phyloP scores from a whole-genome alignment of 2,888 invertebrate genomes.

The Mylabris sibirica region DNA sequence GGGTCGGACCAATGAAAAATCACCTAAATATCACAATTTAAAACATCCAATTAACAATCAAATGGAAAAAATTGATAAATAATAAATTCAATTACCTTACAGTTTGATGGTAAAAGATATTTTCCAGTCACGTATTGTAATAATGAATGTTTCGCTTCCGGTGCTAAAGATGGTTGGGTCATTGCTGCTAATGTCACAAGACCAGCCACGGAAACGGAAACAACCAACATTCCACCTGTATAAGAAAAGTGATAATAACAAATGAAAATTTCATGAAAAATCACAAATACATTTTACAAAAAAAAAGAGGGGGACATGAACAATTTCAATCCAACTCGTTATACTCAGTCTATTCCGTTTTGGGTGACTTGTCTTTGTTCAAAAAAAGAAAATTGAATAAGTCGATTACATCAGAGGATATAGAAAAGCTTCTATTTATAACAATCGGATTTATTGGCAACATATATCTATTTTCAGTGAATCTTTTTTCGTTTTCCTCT shows the following conservation, averaged over 20 bases:
- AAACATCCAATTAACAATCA: neutral
- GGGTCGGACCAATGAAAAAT: constrained; percentile 93
- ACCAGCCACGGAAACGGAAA: constrained; percentile 88
- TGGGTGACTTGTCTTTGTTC: no score
- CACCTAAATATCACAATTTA: constrained; percentile 62
- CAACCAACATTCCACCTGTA: constrained; percentile 86
- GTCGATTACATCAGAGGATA: no score
- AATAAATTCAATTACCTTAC: constrained; percentile 62
- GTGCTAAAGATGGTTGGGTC: constrained; percentile 88
- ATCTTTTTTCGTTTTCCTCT: no score
- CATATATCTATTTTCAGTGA: no score
- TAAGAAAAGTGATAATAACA: constrained; percentile 31
- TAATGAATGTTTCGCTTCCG: constrained; percentile 89
- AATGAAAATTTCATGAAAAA: neutral
- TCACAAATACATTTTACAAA: neutral
- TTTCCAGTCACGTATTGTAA: constrained; percentile 92
- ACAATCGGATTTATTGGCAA: no score
- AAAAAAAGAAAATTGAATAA: no score
- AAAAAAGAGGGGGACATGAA: neutral
- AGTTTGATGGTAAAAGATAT: constrained; percentile 87
- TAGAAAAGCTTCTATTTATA: no score
- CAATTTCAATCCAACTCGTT: neutral
- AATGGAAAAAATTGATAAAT: constrained; percentile 36
- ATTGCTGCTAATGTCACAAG: constrained; percentile 89
- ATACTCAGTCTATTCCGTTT: no score